Conservation (phyloP, 2,888 invertebrate species). For the Polydrusus tereticollis region DNA sequence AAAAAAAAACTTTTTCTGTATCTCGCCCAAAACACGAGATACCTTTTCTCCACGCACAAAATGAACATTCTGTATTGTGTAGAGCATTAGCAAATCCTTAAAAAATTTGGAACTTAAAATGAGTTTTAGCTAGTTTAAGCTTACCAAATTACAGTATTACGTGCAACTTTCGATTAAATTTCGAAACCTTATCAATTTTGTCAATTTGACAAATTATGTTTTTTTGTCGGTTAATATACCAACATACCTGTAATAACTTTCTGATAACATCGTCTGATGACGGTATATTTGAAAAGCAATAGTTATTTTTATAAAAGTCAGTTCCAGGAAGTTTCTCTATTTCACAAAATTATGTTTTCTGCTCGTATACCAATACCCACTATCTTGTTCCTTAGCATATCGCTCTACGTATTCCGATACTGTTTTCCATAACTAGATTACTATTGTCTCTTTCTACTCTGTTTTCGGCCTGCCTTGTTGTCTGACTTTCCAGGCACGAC, state of each 20-base stretch:
- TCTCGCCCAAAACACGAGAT: no score
- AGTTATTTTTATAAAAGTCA: not conserved
- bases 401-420: constrained; percentile 2
- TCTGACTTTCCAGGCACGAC: constrained; percentile 56
- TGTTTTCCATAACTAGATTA: constrained; percentile 27
- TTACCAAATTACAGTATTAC: not conserved
- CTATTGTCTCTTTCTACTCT: constrained; percentile 16
- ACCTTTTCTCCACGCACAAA: no score
- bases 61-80: no score
- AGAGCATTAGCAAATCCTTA: not conserved
- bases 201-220: constrained; percentile 23
- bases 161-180: not conserved
- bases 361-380: not conserved
- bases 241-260: no score
- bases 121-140: not conserved
- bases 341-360: constrained; percentile 26
- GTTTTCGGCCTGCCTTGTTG: constrained; percentile 22
- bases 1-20: no score
- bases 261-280: no score
- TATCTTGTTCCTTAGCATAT: not conserved
- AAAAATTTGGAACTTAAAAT: not conserved
- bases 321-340: constrained; percentile 26
- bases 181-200: constrained; percentile 25
- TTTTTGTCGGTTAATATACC: not conserved
- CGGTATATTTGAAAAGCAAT: no score